Percentiles rank a stretch among this genome's conserved stretches.
Evolutionary conservation across 2,797 vertebrate species (phyloP).

Genomic region (Bufotes viridis): DNA sequence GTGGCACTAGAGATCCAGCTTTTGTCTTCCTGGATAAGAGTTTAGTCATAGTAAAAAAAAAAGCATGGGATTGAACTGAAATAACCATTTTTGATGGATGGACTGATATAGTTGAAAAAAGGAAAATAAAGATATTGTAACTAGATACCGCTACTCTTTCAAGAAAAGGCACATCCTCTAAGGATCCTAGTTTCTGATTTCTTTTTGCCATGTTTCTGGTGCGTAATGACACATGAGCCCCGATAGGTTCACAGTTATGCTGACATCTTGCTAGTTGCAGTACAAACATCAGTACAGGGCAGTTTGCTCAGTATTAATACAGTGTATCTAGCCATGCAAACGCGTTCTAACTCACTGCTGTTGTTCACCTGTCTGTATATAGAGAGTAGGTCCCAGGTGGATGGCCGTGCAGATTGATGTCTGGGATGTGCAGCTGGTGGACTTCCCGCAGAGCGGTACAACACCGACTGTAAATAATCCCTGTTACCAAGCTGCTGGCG

Average conservation of each 20-base stretch:
- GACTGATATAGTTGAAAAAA: no score
- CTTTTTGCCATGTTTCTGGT: not conserved
- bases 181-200: not conserved
- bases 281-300: not conserved
- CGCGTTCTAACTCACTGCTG: conserved; percentile 21
- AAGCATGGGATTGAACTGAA: no score
- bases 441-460: conserved; percentile 11
- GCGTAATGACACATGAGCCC: not conserved
- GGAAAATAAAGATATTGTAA: not conserved
- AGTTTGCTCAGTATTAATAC: not conserved
- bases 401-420: conserved; percentile 34
- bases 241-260: not conserved
- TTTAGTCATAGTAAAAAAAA: no score
- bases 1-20: no score
- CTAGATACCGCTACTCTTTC: not conserved
- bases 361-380: conserved; percentile 19
- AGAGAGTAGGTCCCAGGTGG: conserved; percentile 24
- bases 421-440: conserved; percentile 41
- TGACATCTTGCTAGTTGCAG: not conserved
- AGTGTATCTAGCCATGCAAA: conserved; percentile 16
- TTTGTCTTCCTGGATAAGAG: no score
- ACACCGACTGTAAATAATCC: conserved; percentile 44
- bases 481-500: conserved; percentile 39
- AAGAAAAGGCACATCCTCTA: not conserved
- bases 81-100: no score